phyloP scores from a whole-genome alignment of 2,797 vertebrate genomes.

The Schizothorax lantsangensis region DNA sequence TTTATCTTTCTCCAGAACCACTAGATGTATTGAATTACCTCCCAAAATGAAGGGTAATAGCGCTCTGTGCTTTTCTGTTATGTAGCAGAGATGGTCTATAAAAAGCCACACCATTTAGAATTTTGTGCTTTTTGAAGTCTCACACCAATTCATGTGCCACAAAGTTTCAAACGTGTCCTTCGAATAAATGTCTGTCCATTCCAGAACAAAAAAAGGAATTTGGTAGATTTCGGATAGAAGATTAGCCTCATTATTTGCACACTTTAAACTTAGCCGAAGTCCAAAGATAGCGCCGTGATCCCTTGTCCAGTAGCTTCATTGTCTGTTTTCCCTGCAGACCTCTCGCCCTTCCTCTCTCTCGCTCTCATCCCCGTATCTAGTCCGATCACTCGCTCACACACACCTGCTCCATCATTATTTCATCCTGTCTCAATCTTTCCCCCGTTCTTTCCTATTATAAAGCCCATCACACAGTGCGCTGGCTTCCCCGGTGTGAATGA shows the following conservation, averaged over 20 bases:
- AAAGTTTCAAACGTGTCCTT: constrained; percentile 24
- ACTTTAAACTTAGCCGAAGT: constrained; percentile 40
- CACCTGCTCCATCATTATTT: constrained; percentile 56
- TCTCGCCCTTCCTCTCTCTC: constrained; percentile 12
- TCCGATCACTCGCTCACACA: constrained; percentile 43
- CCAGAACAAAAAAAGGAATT: background rate
- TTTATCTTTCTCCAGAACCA: constrained; percentile 32
- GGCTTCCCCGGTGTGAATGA: constrained; percentile 56
- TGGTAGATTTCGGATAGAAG: background rate
- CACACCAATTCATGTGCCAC: background rate
- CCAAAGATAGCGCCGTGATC: constrained; percentile 42
- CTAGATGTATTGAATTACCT: constrained; percentile 46
- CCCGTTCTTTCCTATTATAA: constrained; percentile 60
- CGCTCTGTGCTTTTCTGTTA: constrained; percentile 9
- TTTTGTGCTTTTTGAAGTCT: background rate
- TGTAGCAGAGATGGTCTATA: constrained; percentile 17
- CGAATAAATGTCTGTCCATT: background rate
- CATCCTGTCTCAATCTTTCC: constrained; percentile 55
- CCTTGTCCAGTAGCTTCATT: constrained; percentile 30
- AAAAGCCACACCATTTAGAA: constrained; percentile 8
- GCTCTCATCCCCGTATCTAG: constrained; percentile 18
- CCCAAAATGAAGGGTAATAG: constrained; percentile 40
- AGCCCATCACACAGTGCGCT: constrained; percentile 53
- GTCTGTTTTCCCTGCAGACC: background rate
- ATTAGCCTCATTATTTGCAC: constrained; percentile 32